These are phyloP conservation scores for Drosophila asahinai DNA, from an alignment of 1,140 invertebrate genomes.

Conservation along the genomic window DNA sequence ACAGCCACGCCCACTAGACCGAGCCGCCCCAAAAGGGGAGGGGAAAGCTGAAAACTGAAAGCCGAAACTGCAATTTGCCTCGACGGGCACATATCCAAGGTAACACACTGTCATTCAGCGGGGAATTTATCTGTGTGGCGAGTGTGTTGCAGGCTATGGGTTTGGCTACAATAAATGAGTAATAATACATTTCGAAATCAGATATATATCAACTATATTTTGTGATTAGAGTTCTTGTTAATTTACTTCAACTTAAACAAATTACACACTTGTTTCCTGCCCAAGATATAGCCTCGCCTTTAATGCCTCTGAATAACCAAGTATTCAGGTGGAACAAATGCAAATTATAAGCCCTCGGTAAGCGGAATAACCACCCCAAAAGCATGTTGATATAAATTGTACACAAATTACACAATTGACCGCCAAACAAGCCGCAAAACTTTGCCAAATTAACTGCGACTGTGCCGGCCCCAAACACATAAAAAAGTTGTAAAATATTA, in stretches of 20 bases:
- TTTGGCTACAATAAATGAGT: too few species aligned
- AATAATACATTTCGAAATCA: too few species aligned
- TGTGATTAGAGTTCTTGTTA: too few species aligned
- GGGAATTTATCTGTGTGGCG: background rate
- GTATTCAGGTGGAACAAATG: constrained; percentile 27
- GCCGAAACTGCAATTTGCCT: constrained; percentile 22
- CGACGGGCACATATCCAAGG: constrained; percentile 13
- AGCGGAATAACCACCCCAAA: constrained; percentile 1
- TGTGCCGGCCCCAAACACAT: constrained; percentile 31
- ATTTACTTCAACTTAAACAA: background rate
- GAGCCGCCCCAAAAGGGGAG: constrained; percentile 13
- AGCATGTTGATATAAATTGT: constrained; percentile 29
- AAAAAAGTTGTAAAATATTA: constrained; percentile 68
- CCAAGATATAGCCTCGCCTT: background rate
- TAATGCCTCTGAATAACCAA: constrained; percentile 4
- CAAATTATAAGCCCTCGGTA: constrained; percentile 28
- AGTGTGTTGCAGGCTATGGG: too few species aligned
- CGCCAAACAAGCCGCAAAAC: constrained; percentile 69
- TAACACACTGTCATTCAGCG: background rate
- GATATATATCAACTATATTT: too few species aligned
- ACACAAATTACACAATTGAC: constrained; percentile 70
- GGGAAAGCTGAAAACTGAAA: constrained; percentile 2
- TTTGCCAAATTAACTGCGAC: constrained; percentile 67
- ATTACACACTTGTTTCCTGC: background rate
- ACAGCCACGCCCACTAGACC: constrained; percentile 29